phyloP scores from a whole-genome alignment of 2,888 invertebrate genomes.

The Hemithea aestivaria region DNA sequence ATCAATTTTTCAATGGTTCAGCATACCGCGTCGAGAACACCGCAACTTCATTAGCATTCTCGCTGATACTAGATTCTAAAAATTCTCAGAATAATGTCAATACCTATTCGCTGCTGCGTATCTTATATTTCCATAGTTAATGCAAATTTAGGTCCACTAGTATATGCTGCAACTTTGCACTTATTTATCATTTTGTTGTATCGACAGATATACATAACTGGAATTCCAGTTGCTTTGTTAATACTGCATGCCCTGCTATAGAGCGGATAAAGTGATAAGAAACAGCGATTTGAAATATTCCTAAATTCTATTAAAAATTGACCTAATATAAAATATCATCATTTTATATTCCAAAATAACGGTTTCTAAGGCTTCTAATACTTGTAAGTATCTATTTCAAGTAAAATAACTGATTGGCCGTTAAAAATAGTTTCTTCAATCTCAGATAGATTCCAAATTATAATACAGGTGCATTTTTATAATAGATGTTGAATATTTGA shows the following conservation, averaged over 20 bases:
- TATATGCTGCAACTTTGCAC: slow-evolving; percentile 15
- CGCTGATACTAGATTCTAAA: background rate
- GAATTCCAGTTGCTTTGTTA: slow-evolving; percentile 37
- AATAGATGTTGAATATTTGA: no score
- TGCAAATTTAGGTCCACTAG: slow-evolving; percentile 1
- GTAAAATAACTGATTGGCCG: no score
- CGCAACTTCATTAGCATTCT: slow-evolving; percentile 11
- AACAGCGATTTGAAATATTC: slow-evolving; percentile 19
- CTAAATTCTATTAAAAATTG: background rate
- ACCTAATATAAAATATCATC: no score
- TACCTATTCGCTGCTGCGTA: slow-evolving; percentile 11
- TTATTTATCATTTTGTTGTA: slow-evolving; percentile 30
- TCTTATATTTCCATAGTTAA: slow-evolving; percentile 14
- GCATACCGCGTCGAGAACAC: slow-evolving; percentile 8
- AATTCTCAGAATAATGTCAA: slow-evolving; percentile 16
- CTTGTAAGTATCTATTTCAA: no score
- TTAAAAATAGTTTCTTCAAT: no score
- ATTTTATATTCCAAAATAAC: no score
- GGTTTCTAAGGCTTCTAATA: no score
- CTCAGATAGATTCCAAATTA: no score
- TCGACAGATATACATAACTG: slow-evolving; percentile 23
- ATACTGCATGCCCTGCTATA: slow-evolving; percentile 31
- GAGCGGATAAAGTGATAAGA: slow-evolving; percentile 35
- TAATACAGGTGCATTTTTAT: no score
- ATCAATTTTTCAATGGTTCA: slow-evolving; percentile 26